Base-by-base conservation (phyloP, 1,140 invertebrate species). In the Orius laevigatus region DNA sequence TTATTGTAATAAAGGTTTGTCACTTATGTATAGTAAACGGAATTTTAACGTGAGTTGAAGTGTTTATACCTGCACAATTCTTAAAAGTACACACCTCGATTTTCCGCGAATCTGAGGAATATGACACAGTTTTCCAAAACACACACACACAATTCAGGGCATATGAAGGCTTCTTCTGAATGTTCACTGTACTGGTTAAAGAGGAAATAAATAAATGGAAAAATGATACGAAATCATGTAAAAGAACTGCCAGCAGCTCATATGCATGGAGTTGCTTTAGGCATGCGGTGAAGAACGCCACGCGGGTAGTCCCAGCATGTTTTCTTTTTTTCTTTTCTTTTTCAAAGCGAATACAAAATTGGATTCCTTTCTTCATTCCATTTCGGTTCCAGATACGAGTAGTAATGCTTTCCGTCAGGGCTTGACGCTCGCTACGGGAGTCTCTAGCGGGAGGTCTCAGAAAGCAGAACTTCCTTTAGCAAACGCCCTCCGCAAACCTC, bases 381-480 rank as follows among this genome's bases (percentile, higher is more conserved):
- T 51, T 53, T 55, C 46, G 15, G n/a, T 57, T 57, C 50, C 81
- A 93, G 90, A 95, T 96, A 70, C 89, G 92, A 75, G 92, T 95
- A 77, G 90, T 95, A 72, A 96, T 76, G 92, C 92, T 73, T 96
- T 96, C 78, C 89, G 92, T 69, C 90, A 94, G 78, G 89, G 66
- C 77, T 95, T 73, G 91, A 96, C 75, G 76, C 85, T 70, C 84
- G 88, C 63, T 86, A 85, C 65, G 81, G 84, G 90, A 94, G 70
- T 83, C 85, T 64, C 75, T 90, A 62, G 85, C 84, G 51, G 86
- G 88, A 68, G 84, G 85, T 62, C 75, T 90, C 59, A 80, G 85
- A 65, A 90, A 89, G 71, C 87, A 91, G 73, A n/a, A 79, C 84
- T 62, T 86, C 84, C 61, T 72, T 89, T 54, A 82, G 76, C 64